Conservation (phyloP, 2,888 invertebrate genomes). For the Catonia carolina region DNA sequence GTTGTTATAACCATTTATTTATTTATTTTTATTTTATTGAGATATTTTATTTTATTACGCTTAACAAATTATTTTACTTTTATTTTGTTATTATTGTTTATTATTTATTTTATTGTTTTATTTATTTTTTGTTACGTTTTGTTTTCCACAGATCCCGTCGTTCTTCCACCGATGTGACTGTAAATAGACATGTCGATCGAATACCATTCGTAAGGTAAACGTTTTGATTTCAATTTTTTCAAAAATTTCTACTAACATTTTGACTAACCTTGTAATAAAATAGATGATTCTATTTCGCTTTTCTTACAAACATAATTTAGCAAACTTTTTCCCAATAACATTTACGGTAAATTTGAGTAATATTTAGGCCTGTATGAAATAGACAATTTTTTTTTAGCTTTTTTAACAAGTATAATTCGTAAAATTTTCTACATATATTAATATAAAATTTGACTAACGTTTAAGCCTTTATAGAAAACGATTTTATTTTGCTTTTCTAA, state of each 20-base stretch:
- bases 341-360: no score
- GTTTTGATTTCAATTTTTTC: constrained; percentile 33
- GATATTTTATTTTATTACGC: constrained; percentile 34
- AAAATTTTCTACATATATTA: no score
- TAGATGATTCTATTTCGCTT: no score
- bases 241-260: constrained; percentile 10
- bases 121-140: neutral
- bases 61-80: constrained; percentile 18
- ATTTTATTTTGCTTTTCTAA: no score
- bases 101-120: constrained; percentile 36
- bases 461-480: no score
- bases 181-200: constrained; percentile 35
- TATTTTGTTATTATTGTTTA: constrained; percentile 34
- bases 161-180: constrained; percentile 65
- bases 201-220: constrained; percentile 45
- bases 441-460: no score
- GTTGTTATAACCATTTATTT: neutral
- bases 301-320: no score
- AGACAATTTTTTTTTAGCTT: no score
- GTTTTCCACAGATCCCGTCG: constrained; percentile 65
- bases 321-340: no score
- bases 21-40: neutral
- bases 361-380: no score
- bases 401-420: no score
- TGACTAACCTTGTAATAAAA: no score